Evolutionary conservation across 2,888 invertebrate species (phyloP).

Genomic region (Muscina levida): DNA sequence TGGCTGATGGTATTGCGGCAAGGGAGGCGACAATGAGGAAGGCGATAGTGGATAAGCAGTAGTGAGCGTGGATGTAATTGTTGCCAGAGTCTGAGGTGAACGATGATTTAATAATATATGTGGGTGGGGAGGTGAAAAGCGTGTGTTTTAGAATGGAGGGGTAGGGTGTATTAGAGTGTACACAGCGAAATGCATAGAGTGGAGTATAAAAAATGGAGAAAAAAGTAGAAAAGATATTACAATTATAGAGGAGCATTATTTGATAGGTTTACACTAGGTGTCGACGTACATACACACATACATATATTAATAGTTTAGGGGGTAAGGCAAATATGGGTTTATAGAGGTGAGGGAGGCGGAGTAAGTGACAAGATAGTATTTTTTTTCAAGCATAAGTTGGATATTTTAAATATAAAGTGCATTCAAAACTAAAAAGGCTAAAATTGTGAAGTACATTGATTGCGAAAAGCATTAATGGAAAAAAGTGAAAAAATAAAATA

Average conservation of each 20-base stretch:
- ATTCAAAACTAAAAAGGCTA: too few relatives aligned
- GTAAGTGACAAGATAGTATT: too few relatives aligned
- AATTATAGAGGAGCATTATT: neutral
- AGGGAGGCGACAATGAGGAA: slow-evolving; percentile 55
- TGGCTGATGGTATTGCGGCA: slow-evolving; percentile 48
- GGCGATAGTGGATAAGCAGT: slow-evolving; percentile 49
- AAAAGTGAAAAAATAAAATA: too few relatives aligned
- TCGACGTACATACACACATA: too few relatives aligned
- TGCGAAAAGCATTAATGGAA: too few relatives aligned
- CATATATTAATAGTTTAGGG: too few relatives aligned
- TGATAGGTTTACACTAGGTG: too few relatives aligned
- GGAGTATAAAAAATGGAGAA: slow-evolving; percentile 51
- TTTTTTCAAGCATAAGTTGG: too few relatives aligned
- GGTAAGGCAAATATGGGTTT: too few relatives aligned
- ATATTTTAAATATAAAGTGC: too few relatives aligned
- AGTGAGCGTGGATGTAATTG: slow-evolving; percentile 49
- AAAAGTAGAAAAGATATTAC: slow-evolving; percentile 26
- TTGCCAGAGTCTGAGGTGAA: slow-evolving; percentile 45
- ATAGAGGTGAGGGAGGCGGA: too few relatives aligned
- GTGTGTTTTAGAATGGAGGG: slow-evolving; percentile 26
- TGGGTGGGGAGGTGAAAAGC: slow-evolving; percentile 12
- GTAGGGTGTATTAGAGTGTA: slow-evolving; percentile 46
- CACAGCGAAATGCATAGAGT: slow-evolving; percentile 53
- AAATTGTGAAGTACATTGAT: too few relatives aligned
- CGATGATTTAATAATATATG: neutral